These are phyloP conservation scores for Bubo blakistoni DNA, from an alignment of 2,113 vertebrate genomes.

Conservation along the genomic window DNA sequence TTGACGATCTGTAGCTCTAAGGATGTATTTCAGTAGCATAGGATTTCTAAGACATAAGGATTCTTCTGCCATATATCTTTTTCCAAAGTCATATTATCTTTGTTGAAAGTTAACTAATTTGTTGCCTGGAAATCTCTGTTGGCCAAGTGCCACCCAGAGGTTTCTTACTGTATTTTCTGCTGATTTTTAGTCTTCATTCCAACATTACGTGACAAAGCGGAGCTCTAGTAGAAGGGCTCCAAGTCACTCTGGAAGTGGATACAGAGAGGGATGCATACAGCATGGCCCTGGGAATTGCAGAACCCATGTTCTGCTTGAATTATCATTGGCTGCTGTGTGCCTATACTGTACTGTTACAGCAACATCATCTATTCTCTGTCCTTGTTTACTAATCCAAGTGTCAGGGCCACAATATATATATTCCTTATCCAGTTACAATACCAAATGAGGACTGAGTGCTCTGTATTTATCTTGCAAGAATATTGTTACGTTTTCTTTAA, in stretches of 20 bases:
- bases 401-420: background rate
- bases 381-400: background rate
- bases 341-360: background rate
- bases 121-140: background rate
- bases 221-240: background rate
- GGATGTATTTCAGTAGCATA: rapidly evolving
- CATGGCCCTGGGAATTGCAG: background rate
- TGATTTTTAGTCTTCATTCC: background rate
- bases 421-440: background rate
- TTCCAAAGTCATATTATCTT: background rate
- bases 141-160: background rate
- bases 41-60: background rate
- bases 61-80: background rate
- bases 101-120: background rate
- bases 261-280: background rate
- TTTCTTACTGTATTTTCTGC: background rate
- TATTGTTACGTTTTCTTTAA: background rate
- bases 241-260: background rate
- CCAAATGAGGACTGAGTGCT: background rate
- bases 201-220: background rate
- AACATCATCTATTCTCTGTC: background rate
- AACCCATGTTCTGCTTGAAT: background rate
- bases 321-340: background rate
- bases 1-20: background rate
- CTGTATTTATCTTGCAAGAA: background rate